Evolutionary conservation across 2,113 vertebrate genomes (phyloP).

Genomic region (Galeopterus variegatus): DNA sequence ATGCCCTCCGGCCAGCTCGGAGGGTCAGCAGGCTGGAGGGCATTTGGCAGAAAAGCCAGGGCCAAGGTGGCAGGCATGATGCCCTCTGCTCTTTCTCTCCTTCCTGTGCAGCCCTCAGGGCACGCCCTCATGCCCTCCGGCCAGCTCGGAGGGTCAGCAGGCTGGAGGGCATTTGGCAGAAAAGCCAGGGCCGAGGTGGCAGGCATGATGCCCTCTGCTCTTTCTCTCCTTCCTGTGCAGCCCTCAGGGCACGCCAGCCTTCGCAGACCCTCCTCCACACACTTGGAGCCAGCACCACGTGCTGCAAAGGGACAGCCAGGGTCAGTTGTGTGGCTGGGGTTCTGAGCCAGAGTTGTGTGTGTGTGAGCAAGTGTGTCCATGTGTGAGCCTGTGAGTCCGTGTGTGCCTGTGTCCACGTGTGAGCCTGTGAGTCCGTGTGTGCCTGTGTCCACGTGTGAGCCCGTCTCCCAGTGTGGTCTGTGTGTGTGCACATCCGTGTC

Average conservation of each 20-base stretch:
- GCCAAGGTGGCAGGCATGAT: accelerated
- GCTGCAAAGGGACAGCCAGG: accelerated
- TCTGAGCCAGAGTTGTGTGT: not conserved
- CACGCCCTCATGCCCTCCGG: accelerated
- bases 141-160: not conserved
- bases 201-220: accelerated
- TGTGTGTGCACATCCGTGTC: not conserved
- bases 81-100: too few relatives aligned
- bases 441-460: not conserved
- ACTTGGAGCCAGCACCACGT: accelerated
- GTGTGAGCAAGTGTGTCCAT: not conserved
- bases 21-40: not conserved
- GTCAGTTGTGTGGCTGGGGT: accelerated
- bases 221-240: too few relatives aligned
- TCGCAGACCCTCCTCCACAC: not conserved
- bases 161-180: not conserved
- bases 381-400: not conserved
- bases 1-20: accelerated
- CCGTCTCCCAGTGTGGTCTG: not conserved
- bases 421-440: not conserved
- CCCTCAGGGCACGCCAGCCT: not conserved
- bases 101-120: not conserved
- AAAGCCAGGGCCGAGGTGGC: not conserved
- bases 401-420: not conserved
- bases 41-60: not conserved